phyloP scores from a whole-genome alignment of 2,113 vertebrate species.

The Todiramphus chloris region DNA sequence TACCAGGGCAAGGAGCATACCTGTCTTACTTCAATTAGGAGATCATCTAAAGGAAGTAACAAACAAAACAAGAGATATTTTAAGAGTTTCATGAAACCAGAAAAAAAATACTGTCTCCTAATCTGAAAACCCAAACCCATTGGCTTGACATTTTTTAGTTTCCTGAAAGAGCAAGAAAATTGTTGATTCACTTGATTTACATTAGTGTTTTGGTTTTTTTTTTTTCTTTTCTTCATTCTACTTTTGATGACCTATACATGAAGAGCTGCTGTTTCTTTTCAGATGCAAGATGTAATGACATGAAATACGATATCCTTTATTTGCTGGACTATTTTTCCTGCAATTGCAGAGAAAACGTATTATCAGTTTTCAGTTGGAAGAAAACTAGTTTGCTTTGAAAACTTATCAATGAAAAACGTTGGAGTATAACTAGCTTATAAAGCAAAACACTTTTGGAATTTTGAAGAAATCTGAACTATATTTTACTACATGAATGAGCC shows the following conservation, averaged over 20 bases:
- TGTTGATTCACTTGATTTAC: background rate
- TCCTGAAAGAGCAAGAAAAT: background rate
- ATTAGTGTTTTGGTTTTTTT: background rate
- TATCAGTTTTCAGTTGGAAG: background rate
- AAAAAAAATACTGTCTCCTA: background rate
- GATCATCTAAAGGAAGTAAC: background rate
- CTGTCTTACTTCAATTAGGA: background rate
- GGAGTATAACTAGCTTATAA: slow-evolving; percentile 36
- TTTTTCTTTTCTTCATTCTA: background rate
- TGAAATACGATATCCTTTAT: background rate
- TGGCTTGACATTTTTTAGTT: background rate
- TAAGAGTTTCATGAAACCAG: background rate
- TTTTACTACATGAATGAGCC: background rate
- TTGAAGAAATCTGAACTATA: background rate
- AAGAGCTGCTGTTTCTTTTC: background rate
- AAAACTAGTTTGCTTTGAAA: background rate
- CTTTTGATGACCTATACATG: background rate
- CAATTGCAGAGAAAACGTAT: background rate
- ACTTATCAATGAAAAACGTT: slow-evolving; percentile 52
- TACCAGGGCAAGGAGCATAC: background rate
- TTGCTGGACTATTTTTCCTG: slow-evolving; percentile 8
- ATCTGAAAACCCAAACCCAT: background rate
- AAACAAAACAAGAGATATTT: background rate
- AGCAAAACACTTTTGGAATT: slow-evolving; percentile 49
- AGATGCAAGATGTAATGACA: background rate